These are phyloP conservation scores for Tenebrosternarchus preto DNA, from an alignment of 2,113 vertebrate species.

Conservation along the genomic window DNA sequence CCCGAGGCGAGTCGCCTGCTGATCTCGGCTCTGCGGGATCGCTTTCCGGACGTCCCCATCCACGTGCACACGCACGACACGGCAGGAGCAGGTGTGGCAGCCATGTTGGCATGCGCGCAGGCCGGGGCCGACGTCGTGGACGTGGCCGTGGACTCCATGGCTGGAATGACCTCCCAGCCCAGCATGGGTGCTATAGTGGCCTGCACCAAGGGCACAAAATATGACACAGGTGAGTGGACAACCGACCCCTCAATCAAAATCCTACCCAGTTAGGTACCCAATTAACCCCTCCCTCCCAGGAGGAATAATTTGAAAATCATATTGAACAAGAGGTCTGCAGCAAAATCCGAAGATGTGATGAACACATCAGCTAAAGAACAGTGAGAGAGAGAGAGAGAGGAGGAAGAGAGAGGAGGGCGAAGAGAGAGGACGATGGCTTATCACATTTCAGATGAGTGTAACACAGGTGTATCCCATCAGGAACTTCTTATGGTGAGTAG, in stretches of 20 bases:
- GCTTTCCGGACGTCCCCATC: constrained; percentile 85
- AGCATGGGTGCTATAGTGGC: constrained; percentile 96
- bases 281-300: no score
- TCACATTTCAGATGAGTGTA: background rate
- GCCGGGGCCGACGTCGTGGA: constrained; percentile 91
- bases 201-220: constrained; percentile 82
- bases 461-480: no score
- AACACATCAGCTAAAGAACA: constrained; percentile 1
- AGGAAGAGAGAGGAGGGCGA: background rate
- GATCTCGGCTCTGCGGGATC: constrained; percentile 80
- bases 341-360: background rate
- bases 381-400: background rate
- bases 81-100: constrained; percentile 85
- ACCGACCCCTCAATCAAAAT: background rate
- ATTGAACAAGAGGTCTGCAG: constrained; percentile 27
- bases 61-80: constrained; percentile 94
- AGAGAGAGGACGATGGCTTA: background rate
- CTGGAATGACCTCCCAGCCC: constrained; percentile 94
- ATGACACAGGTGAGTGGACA: constrained; percentile 71
- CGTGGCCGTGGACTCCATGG: constrained; percentile 91
- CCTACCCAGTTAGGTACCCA: background rate
- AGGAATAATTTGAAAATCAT: constrained; percentile 1
- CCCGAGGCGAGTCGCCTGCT: constrained; percentile 79
- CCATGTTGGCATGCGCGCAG: constrained; percentile 89
- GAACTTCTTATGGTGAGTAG: constrained; percentile 6